Conservation (phyloP, 2,888 invertebrate genomes). For the Toxonevra muliebris region DNA sequence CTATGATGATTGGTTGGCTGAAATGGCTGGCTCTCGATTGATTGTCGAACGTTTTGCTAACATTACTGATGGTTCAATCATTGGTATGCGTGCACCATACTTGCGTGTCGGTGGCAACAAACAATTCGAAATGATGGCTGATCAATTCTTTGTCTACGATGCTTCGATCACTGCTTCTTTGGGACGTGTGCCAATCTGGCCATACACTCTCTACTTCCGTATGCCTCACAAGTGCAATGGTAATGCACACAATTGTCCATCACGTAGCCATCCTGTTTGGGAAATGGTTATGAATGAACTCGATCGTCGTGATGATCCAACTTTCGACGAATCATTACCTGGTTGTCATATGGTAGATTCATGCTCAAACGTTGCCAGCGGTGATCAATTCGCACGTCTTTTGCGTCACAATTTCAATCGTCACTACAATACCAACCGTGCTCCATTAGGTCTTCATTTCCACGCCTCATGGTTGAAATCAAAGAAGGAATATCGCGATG, state of each 20-base stretch:
- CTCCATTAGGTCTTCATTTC: slow-evolving; percentile 92
- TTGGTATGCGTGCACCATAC: slow-evolving; percentile 88
- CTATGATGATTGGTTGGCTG: slow-evolving; percentile 93
- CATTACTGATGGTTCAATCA: slow-evolving; percentile 90
- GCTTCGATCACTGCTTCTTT: slow-evolving; percentile 92
- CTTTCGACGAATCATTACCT: slow-evolving; percentile 90
- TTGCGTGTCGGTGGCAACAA: slow-evolving; percentile 91
- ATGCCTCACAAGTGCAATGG: slow-evolving; percentile 97
- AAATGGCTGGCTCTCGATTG: slow-evolving; percentile 90
- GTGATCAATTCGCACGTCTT: slow-evolving; percentile 89
- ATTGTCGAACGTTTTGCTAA: slow-evolving; percentile 90
- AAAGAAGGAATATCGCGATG: slow-evolving; percentile 91
- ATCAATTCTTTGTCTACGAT: slow-evolving; percentile 94
- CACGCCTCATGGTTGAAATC: slow-evolving; percentile 95
- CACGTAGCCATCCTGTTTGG: slow-evolving; percentile 91
- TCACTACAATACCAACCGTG: slow-evolving; percentile 91
- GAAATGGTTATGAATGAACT: slow-evolving; percentile 97
- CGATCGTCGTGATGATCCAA: slow-evolving; percentile 92
- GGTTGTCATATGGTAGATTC: slow-evolving; percentile 96
- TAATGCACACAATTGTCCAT: slow-evolving; percentile 92
- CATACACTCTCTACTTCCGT: slow-evolving; percentile 95
- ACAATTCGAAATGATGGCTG: slow-evolving; percentile 97
- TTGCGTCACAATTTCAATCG: slow-evolving; percentile 94
- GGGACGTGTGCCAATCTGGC: slow-evolving; percentile 93
- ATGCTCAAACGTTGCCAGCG: slow-evolving; percentile 90